A percentile compares a stretch with the other conserved stretches of the same genome.
Evolutionary conservation across 1,140 invertebrate genomes (phyloP).

Genomic region (Proctacanthus coquilletti): DNA sequence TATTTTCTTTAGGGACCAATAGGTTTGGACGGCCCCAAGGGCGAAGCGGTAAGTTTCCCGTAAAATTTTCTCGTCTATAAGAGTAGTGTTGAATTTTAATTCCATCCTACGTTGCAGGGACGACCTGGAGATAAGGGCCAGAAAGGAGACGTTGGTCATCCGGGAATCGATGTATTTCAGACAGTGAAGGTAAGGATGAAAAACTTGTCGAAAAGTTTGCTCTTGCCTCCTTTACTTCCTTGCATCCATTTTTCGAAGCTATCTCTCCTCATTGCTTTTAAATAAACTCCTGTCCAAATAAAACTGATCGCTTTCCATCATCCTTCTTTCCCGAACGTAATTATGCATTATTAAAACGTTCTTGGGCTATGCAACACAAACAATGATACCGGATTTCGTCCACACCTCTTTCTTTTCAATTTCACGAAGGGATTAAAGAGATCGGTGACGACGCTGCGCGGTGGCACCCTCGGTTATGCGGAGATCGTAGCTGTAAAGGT

Average conservation of each 20-base stretch:
- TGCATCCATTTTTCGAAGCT: slow-evolving; percentile 6
- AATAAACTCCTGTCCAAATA: slow-evolving; percentile 10
- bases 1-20: slow-evolving; percentile 79
- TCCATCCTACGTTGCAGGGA: slow-evolving; percentile 49
- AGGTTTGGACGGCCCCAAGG: slow-evolving; percentile 85
- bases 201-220: slow-evolving; percentile 1
- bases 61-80: background rate
- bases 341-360: background rate
- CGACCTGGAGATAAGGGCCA: slow-evolving; percentile 73
- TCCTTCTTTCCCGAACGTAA: background rate
- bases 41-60: slow-evolving; percentile 62
- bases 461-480: slow-evolving; percentile 74
- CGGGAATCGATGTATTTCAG: slow-evolving; percentile 80
- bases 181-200: slow-evolving; percentile 81
- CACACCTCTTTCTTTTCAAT: background rate
- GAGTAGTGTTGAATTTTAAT: slow-evolving; percentile 1
- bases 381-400: slow-evolving; percentile 1
- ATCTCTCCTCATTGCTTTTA: slow-evolving; percentile 2
- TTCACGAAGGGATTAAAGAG: slow-evolving; percentile 66
- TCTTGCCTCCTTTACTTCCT: background rate
- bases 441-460: slow-evolving; percentile 76
- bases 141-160: slow-evolving; percentile 70
- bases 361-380: too few species aligned
- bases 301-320: slow-evolving; percentile 1
- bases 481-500: slow-evolving; percentile 95